Evolutionary conservation across 2,888 invertebrate genomes (phyloP), one percentile per base, ranked within the genome.

Genomic region (Onchidella celtica): DNA sequence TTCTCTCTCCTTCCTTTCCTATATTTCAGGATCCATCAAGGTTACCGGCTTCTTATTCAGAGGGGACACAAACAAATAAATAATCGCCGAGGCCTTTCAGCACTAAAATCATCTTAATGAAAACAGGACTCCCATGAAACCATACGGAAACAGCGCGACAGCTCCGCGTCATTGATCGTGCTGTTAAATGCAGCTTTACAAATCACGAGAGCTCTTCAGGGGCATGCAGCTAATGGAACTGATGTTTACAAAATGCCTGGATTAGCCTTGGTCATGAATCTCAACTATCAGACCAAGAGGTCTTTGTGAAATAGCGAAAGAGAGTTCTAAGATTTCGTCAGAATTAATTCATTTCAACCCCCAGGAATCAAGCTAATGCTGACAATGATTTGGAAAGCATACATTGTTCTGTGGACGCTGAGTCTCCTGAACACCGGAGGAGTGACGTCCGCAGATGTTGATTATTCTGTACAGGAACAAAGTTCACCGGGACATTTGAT

Each of bases 401-500:
- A n/a, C 59, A 59, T 34, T 73, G 73, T 38, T 73, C 59, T 17
- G 57, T n/a, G 73, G 73, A 36, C 38, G 57, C 29, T 59, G 32
- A n/a, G n/a, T n/a, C n/a, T n/a, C n/a, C n/a, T n/a, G n/a, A n/a
- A n/a, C n/a, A n/a, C n/a, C n/a, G n/a, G n/a, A n/a, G n/a, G n/a
- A n/a, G 79, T 17, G 1, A 47, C 14, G 38, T 34, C 76, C 14
- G 76, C 72, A 2, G 79, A 79, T 36, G 72, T 84, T 59, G 27
- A 29, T 32, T 86, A 86, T 69, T 76, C 76, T 21, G 68, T 86
- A 14, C 69, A 59, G 24, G 86, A 86, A 72, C 76, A 86, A 29
- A 80, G 75, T 61, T 76, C 79, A 0, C 76, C 81, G 1, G 84
- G 82, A 14, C 72, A 83, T 4, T 82, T 83, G n/a, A 84, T 90